Percentiles rank a stretch among this genome's conserved stretches.
Conservation (phyloP, 2,797 vertebrate genomes). For the Syngnathus rostellatus region DNA sequence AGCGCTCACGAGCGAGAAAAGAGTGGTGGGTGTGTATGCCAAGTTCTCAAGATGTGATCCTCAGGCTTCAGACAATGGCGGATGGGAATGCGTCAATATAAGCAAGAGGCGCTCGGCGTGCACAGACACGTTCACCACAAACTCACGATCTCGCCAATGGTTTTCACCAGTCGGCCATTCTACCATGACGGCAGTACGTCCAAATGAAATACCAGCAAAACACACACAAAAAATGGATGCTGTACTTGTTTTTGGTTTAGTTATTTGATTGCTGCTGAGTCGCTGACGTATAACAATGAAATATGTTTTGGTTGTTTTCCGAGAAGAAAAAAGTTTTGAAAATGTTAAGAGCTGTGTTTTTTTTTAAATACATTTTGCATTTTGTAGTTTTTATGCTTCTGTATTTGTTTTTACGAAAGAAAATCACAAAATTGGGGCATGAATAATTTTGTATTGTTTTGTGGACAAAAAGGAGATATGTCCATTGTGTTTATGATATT, state of each 20-base stretch:
- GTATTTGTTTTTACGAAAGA: neutral
- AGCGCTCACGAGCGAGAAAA: neutral
- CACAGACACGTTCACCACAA: constrained; percentile 36
- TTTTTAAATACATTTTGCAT: too few relatives aligned
- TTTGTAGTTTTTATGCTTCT: too few relatives aligned
- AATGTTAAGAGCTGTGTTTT: too few relatives aligned
- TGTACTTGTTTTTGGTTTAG: too few relatives aligned
- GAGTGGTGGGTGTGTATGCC: neutral
- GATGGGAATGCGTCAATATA: constrained; percentile 53
- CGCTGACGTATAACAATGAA: too few relatives aligned
- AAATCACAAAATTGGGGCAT: neutral
- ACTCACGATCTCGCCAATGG: neutral
- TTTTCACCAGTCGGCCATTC: neutral
- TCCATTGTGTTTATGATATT: too few relatives aligned
- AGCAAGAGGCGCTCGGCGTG: constrained; percentile 41
- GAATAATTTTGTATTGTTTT: neutral
- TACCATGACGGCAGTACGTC: neutral
- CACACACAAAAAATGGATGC: too few relatives aligned
- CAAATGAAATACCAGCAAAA: neutral
- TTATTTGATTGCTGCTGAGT: too few relatives aligned
- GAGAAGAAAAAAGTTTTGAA: too few relatives aligned
- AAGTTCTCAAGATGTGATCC: constrained; percentile 26
- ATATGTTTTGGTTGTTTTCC: too few relatives aligned
- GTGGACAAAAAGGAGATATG: too few relatives aligned
- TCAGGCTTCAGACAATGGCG: constrained; percentile 39